phyloP scores from a whole-genome alignment of 92 coral and sea anemone genomes.

The Blastomussa wellsi region DNA sequence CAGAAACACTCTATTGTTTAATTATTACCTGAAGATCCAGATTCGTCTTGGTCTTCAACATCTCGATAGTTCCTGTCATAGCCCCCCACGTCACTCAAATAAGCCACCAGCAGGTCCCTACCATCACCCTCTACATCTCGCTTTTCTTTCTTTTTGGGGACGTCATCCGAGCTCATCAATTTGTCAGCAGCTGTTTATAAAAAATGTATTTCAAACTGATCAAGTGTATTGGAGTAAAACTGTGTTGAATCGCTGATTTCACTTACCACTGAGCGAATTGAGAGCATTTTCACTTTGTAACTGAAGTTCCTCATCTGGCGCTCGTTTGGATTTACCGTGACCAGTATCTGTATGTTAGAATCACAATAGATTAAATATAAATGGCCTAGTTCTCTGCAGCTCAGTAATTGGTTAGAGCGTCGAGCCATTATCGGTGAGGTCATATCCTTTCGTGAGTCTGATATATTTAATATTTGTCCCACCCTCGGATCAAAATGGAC shows the following conservation, averaged over 20 bases:
- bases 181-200: slow-evolving; percentile 75
- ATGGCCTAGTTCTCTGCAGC: too few relatives aligned
- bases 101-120: slow-evolving; percentile 89
- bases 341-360: slow-evolving; percentile 48
- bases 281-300: slow-evolving; percentile 68
- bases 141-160: slow-evolving; percentile 25
- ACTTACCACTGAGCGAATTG: slow-evolving; percentile 81
- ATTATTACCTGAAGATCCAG: slow-evolving; percentile 37
- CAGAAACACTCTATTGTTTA: too few relatives aligned
- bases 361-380: too few relatives aligned
- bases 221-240: neutral
- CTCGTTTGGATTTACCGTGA: slow-evolving; percentile 74
- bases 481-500: too few relatives aligned
- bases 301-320: slow-evolving; percentile 76
- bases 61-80: slow-evolving; percentile 92
- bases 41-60: slow-evolving; percentile 81
- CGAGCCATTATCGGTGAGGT: too few relatives aligned
- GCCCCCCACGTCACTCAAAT: slow-evolving; percentile 91
- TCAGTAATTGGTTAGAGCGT: too few relatives aligned
- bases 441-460: too few relatives aligned
- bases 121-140: slow-evolving; percentile 83
- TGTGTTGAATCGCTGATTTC: neutral
- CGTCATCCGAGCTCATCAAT: slow-evolving; percentile 56
- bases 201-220: neutral
- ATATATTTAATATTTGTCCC: too few relatives aligned